phyloP scores from a whole-genome alignment of 2,113 vertebrate species.

The Lasiurus cinereus region DNA sequence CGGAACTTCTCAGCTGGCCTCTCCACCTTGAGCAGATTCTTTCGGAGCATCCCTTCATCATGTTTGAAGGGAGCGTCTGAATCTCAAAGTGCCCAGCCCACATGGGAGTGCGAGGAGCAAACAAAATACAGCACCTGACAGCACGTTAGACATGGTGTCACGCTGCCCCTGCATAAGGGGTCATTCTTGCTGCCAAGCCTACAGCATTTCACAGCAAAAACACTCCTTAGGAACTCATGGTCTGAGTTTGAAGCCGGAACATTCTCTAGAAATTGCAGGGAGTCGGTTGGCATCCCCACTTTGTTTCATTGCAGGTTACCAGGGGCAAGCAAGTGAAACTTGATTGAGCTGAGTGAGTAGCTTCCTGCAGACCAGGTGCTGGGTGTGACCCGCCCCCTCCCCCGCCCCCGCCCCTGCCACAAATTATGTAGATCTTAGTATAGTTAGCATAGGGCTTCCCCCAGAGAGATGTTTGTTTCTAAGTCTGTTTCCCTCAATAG shows the following conservation, averaged over 20 bases:
- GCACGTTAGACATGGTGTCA: fast-evolving
- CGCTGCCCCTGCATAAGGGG: neutral
- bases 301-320: neutral
- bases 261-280: neutral
- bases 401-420: fast-evolving
- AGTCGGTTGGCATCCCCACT: neutral
- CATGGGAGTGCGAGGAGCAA: neutral
- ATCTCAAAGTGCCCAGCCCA: neutral
- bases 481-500: neutral
- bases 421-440: neutral
- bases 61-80: neutral
- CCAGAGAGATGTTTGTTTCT: neutral
- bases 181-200: neutral
- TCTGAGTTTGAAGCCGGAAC: neutral
- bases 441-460: neutral
- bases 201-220: neutral
- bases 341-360: neutral
- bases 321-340: neutral
- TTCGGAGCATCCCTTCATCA: neutral
- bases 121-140: neutral
- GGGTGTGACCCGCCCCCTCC: neutral
- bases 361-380: neutral
- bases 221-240: neutral
- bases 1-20: neutral
- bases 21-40: neutral